Base-by-base conservation (phyloP, 2,888 invertebrate species). In the Cryptophagus acutangulus region DNA sequence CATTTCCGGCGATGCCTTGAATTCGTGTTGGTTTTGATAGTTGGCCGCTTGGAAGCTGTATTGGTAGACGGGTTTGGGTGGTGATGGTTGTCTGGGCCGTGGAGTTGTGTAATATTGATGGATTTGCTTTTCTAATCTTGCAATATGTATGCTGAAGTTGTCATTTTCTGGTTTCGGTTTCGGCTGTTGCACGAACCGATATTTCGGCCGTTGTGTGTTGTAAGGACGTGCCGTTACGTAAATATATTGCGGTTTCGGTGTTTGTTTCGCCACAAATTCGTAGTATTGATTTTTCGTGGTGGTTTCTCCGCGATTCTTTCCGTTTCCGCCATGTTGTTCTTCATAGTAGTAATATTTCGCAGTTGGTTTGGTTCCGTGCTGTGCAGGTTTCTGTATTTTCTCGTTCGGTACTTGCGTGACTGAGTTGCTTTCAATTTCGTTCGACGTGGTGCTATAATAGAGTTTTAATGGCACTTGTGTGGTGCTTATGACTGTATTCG, bases 261-360 rank as follows among this genome's bases (percentile, higher is more conserved):
- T 48, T 40, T 48, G 57, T 2, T 57, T 46, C 17, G 55, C 45
- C 31, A 56, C 41, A n/a, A n/a, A n/a, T n/a, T n/a, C n/a, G 42
- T 56, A 60, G 43, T 59, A 61, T 29, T 57, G 51, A 29, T 61
- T 52, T 54, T 46, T 18, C 52, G 52, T 9, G 50, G 44, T 31
- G 33, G 49, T 31, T 44, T 49, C 35, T 41, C 45, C 17, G 36
- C 46, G 42, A 8, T 41, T 43, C 14, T 40, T 34, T 18, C 43
- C 42, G 14, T 42, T 38, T 2, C 57, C 56, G 1, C 29, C 15
- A 30, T 48, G 48, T 17, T 61, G 55, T 58, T 83, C 82, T 45
- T 83, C 81, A 52, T 81, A 82, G 58, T 81, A 84, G 55, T 77
- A 84, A 64, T 78, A 82, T 4, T 82, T 81, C 1, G 79, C 74